Evolutionary conservation across 2,113 vertebrate genomes (phyloP), one percentile per base, ranked within the genome.

Genomic region (Osmerus mordax): DNA sequence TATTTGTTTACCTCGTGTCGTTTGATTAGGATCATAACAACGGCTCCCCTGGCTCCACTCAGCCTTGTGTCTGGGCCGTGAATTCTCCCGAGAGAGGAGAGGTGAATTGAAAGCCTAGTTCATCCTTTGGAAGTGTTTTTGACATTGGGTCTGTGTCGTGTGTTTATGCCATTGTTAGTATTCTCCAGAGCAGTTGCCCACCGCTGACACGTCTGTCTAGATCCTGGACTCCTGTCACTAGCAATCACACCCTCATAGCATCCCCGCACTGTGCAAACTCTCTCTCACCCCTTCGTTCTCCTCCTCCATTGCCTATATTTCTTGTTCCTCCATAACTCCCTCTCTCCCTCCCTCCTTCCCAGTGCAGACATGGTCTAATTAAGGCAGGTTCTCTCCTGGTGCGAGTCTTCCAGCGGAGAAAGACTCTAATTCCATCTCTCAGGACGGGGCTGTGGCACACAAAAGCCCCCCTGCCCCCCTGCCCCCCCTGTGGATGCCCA

Each of bases 371-470:
- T 51, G 79, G 75, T 87, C 85, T 88, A 89, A 89, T 90, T 89
- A 88, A 89, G 85, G 77, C 83, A 12, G n/a, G 83, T 82, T 89
- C 71, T 80, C 81, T 76, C 81, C 75, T 78, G 83, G 79, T 88
- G 84, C 81, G 81, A 74, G 68, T 80, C 84, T 83, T 88, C 76
- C 86, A 84, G 87, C 84, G 63, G 85, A 90, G 91, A 93, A 93
- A 89, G 87, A 80, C 78, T 88, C 89, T 63, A 91, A 93, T 94
- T 92, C 91, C 89, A 90, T 81, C 87, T 90, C 86, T 80, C 79
- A 80, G 89, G 87, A 78, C 84, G 83, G 82, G 90, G 51, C 83
- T 87, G 81, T 89, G 89, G 84, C 82, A 87, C 89, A 92, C 86
- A 90, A 87, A 90, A 77, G 75, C 85, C 79, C 81, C 82, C 87